These are phyloP conservation scores for Diorhabda elongata DNA, from an alignment of 1,140 invertebrate species.

Conservation along the genomic window DNA sequence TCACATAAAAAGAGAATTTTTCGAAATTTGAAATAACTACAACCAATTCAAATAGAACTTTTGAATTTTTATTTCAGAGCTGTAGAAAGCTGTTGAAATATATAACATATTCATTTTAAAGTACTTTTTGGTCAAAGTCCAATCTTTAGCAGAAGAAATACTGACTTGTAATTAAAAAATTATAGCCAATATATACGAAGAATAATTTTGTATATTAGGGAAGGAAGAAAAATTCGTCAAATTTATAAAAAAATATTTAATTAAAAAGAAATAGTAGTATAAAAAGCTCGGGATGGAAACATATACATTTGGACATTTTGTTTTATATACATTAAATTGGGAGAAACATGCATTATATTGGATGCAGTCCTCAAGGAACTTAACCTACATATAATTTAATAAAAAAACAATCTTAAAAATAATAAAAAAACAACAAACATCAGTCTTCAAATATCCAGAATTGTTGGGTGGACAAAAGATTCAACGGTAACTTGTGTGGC, in stretches of 20 bases:
- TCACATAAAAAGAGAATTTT: no score
- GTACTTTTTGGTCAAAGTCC: no score
- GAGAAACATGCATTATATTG: slow-evolving; percentile 13
- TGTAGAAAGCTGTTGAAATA: no score
- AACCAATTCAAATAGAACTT: no score
- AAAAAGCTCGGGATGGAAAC: slow-evolving; percentile 7
- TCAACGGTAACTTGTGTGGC: slow-evolving; percentile 44
- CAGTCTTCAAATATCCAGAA: slow-evolving; percentile 43
- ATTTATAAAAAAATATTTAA: slow-evolving; percentile 12
- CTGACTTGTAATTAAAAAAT: no score
- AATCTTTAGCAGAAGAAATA: no score
- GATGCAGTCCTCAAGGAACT: slow-evolving; percentile 35
- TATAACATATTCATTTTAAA: no score
- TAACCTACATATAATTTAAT: slow-evolving; percentile 44
- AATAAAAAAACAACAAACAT: slow-evolving; percentile 44
- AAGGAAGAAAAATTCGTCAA: no score
- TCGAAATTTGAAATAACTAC: no score
- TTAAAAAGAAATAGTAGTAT: slow-evolving; percentile 13
- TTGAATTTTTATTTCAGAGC: no score
- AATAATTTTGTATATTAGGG: no score
- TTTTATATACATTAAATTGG: slow-evolving; percentile 10
- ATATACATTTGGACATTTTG: slow-evolving; percentile 14
- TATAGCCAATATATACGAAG: no score
- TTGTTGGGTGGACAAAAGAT: slow-evolving; percentile 23
- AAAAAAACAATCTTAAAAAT: slow-evolving; percentile 41